These are phyloP conservation scores for Sphyrna mokarran DNA, from an alignment of 2,113 vertebrate genomes.

Conservation along the genomic window DNA sequence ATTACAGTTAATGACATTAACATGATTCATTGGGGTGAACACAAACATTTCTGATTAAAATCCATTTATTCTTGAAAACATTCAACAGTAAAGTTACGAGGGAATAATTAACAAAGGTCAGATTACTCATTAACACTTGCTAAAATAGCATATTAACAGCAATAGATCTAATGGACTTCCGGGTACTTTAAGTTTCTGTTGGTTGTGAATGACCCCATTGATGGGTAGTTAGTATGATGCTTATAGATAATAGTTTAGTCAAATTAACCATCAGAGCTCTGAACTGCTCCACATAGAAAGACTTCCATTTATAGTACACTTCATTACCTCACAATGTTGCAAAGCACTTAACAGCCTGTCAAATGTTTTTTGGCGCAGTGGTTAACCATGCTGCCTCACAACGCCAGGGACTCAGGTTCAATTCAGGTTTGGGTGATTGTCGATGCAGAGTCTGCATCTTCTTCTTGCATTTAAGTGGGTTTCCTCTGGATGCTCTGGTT, in stretches of 20 bases:
- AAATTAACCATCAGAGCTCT: neutral
- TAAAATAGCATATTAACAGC: neutral
- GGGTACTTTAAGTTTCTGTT: too few species aligned
- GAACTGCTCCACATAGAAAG: neutral
- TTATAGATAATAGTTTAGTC: neutral
- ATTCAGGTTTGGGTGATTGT: too few species aligned
- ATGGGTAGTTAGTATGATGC: neutral
- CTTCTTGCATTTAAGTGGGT: too few species aligned
- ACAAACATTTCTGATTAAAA: neutral
- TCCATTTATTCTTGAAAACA: neutral
- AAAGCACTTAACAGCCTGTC: neutral
- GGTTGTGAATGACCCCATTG: neutral
- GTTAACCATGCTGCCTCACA: too few species aligned
- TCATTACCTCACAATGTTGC: neutral
- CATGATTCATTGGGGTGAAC: neutral
- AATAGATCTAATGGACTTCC: neutral
- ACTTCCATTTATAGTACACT: neutral
- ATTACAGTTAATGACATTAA: neutral
- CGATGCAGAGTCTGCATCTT: too few species aligned
- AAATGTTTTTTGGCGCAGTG: neutral
- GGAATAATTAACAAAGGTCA: constrained; percentile 2
- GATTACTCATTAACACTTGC: neutral
- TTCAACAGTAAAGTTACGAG: neutral
- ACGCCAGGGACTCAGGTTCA: too few species aligned
- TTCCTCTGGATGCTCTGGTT: too few species aligned